These are phyloP conservation scores for Stichodactyla mertensii DNA, from an alignment of 64 coral and sea anemone genomes.

Conservation along the genomic window DNA sequence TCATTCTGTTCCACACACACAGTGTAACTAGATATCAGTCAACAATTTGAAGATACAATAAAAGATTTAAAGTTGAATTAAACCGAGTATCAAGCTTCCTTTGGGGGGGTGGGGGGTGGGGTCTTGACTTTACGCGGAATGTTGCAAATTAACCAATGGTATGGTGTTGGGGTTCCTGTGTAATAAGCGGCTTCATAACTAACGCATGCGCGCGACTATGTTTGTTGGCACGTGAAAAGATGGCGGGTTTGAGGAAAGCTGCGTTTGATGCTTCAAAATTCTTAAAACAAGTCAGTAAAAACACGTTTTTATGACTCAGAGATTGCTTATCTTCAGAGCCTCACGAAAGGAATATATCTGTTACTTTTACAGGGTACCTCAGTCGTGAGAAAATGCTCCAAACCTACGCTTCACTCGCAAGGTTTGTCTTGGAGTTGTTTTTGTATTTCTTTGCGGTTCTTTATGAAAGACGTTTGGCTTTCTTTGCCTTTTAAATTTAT, in stretches of 20 bases:
- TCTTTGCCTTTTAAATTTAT: background rate
- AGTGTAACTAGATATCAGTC: too few relatives aligned
- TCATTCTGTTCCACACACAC: too few relatives aligned
- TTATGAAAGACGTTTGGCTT: background rate
- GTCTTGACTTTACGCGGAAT: background rate
- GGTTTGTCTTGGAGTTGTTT: background rate
- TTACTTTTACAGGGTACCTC: background rate
- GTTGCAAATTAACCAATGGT: background rate
- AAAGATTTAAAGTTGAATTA: background rate
- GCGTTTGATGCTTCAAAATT: constrained; percentile 6
- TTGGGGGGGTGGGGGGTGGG: too few relatives aligned
- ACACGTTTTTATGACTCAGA: background rate
- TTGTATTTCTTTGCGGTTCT: background rate
- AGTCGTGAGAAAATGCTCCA: background rate
- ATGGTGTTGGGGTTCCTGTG: background rate
- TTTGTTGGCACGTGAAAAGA: constrained; percentile 7
- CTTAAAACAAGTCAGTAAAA: constrained; percentile 1
- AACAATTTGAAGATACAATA: background rate
- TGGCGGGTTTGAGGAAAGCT: constrained; percentile 1
- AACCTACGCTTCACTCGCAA: background rate
- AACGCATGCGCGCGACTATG: background rate
- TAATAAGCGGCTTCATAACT: background rate
- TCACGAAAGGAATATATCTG: background rate
- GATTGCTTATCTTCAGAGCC: background rate
- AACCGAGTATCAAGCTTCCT: too few relatives aligned